Base-by-base conservation (phyloP, 1,140 invertebrate species). In the Berghia stephanieae region DNA sequence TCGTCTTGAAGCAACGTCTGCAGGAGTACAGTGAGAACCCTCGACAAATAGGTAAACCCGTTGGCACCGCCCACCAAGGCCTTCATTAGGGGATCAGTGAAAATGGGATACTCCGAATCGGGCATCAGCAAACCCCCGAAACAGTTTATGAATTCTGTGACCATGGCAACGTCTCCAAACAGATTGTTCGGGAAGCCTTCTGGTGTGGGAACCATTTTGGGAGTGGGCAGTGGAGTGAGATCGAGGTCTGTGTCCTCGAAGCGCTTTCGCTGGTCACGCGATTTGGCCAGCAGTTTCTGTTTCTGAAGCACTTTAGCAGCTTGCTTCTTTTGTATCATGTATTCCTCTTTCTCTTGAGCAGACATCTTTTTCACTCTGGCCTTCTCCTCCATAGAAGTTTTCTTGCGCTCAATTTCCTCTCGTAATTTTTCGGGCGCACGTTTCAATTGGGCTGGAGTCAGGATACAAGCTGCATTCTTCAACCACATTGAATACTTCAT, bases 141-240 rank as follows among this genome's bases (percentile, higher is more conserved):
- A 75, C 85, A 87, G 34, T 82, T 84, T 68, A 89, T 86, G 74
- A 89, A 89, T 63, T 89, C 87, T 40, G 87, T 86, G 6, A 89
- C 83, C 86, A 89, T 88, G 71, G 85, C 83, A 79, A 89, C 83
- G 80, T 89, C 88, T 42, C 88, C 88, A 84, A 89, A 89, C 49
- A 85, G 43, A 75, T 88, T 86, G 81, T 88, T 88, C 0, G 88
- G 86, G 16, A 89, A 66, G 18, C 85, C 84, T 31, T 89, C 88
- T 21, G 88, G 88, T 16, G 85, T 88, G 2, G 84, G 49, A 3
- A 89, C 88, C 42, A 88, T 68, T 60, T 85, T 87, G 10, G 87
- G 83, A 10, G 72, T 38, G 21, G 88, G 88, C n/a, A 89, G 68
- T 4, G 88, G 82, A 75, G 84, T 81, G 6, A 86, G 77, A 0